Evolutionary conservation across 2,888 invertebrate species (phyloP).

Genomic region (Himalopsyche anomala): DNA sequence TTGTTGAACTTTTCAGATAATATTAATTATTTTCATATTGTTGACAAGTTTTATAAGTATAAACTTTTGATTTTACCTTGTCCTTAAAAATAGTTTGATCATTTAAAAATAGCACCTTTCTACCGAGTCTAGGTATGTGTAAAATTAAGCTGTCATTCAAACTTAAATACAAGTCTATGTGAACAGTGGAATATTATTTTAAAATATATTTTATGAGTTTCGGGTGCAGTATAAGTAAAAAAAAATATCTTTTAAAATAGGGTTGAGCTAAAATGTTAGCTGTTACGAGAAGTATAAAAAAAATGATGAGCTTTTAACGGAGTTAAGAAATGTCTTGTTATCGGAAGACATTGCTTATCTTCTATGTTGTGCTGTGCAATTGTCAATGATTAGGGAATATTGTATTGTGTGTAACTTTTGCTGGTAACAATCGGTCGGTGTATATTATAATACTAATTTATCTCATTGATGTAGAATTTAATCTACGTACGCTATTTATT

Average conservation of each 20-base stretch:
- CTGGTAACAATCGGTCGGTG: not conserved
- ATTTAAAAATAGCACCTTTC: no score
- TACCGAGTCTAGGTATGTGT: no score
- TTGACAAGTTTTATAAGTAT: no score
- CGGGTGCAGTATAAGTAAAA: not conserved
- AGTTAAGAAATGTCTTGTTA: constrained; percentile 2
- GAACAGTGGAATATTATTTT: no score
- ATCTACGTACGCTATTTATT: not conserved
- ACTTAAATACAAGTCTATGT: no score
- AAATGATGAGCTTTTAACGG: constrained; percentile 5
- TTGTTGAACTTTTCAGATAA: no score
- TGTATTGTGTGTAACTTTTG: not conserved
- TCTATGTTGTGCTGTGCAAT: not conserved
- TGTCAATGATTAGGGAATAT: constrained; percentile 1
- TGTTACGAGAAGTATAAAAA: not conserved
- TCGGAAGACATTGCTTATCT: not conserved
- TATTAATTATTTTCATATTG: no score
- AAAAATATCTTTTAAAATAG: constrained; percentile 2
- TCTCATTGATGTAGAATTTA: not conserved
- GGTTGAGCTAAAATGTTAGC: not conserved
- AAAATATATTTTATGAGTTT: no score
- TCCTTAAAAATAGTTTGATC: no score
- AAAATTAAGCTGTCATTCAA: no score
- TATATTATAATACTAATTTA: not conserved
- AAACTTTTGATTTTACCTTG: no score